Evolutionary conservation across 2,888 invertebrate genomes (phyloP), one percentile per base, ranked within the genome.

Genomic region (Leuctra nigra): DNA sequence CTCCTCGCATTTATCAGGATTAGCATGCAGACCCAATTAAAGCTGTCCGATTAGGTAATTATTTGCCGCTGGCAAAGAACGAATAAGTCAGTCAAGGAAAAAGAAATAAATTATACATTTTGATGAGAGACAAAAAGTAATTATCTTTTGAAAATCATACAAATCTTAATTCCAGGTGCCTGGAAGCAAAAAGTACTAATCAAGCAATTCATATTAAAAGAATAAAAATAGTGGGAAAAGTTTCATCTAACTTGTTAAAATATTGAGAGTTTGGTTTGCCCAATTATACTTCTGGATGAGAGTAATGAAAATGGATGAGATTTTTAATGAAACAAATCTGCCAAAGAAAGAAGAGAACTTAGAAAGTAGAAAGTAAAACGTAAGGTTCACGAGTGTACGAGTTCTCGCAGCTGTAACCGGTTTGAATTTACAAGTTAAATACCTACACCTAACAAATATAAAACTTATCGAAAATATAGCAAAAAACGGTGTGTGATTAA

Each of bases 51-150:
- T 41, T 41, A 41, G 41, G n/a, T 18, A 18, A 4, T 41, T 41
- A 41, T 41, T 41, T 41, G 41, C 41, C 16, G 14, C 41, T 41
- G 18, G 41, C 20, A 20, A 41, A 18, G 41, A 41, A 41, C 18
- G 20, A 41, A 16, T 18, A 29, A 6, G 29, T 11, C 29, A 29
- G 29, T 11, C 6, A 29, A 29, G 11, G 41, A 20, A 16, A 41
- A 41, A 41, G 41, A 41, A 41, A 41, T 41, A 41, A 41, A 41
- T 41, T 41, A 16, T 11, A 41, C 18, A 41, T 18, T 41, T 41
- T 41, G 41, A 41, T 41, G 41, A 41, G 41, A 41, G 18, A 41
- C 20, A 41, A 20, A 41, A 41, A 41, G 41, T 41, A 41, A 41
- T 41, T 41, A 41, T 41, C 41, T 41, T 41, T 18, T 41, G 4